Evolutionary conservation across 2,113 vertebrate species (phyloP), one percentile per base, ranked within the genome.

Genomic region (Chrysochloris asiatica): DNA sequence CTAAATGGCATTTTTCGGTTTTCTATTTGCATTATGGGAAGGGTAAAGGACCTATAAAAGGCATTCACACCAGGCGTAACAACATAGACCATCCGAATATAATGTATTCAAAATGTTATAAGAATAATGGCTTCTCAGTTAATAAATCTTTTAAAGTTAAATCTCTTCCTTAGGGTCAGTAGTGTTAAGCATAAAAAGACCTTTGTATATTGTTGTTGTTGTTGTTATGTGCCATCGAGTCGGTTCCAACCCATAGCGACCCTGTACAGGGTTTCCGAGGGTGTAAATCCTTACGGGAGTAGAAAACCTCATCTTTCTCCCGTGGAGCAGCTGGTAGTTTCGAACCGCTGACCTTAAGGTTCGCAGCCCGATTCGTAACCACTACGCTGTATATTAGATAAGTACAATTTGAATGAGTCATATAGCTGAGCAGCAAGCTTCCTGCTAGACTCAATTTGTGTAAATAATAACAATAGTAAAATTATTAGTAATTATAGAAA

Each of bases 391-490:
- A 8, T 10, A 50, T 50, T 43, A 59, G 8, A n/a, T 48, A 56
- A 80, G 28, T 47, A 88, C 28, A 43, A 84, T 38, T 73, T 59
- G 3, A 61, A 79, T 67, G 52, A 94, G 63, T 92, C 26, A 11
- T 77, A 48, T 17, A 33, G 41, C 48, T 81, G 80, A 88, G 73
- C 22, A 33, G 26, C 6, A n/a, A 81, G 77, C 19, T 45, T 8
- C 36, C 36, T 85, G 43, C 63, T 81, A 83, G 92, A 36, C 33
- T 59, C 30, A 73, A 33, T 28, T 22, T 72, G 43, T 79, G 38
- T 48, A 14, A 41, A 41, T 89, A 84, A 88, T 52, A 50, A 81
- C 1, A 89, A 81, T 54, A 92, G 61, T 38, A 88, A 90, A 86
- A 81, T 80, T 65, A 76, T 48, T 76, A 63, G 83, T 61, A 76